These are phyloP conservation scores for Macropodus opercularis DNA, from an alignment of 2,797 vertebrate species.

Conservation along the genomic window DNA sequence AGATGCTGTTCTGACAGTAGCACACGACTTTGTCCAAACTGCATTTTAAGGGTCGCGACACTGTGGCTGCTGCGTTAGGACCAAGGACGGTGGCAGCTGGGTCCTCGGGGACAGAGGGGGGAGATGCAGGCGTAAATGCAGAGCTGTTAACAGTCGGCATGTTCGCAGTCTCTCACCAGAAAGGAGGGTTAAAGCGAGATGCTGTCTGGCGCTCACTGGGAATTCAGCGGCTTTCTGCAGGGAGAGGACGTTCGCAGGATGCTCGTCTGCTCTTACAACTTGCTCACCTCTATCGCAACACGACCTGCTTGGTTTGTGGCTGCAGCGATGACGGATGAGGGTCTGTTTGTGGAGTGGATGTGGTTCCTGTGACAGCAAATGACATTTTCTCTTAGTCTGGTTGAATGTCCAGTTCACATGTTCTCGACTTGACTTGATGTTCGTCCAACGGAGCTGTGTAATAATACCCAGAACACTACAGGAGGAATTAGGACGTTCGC, in stretches of 20 bases:
- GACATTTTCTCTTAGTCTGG: too few relatives aligned
- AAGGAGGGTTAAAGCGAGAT: constrained; percentile 50
- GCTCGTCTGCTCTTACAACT: background rate
- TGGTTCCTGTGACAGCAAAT: too few relatives aligned
- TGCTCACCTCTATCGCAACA: constrained; percentile 7
- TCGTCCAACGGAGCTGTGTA: too few relatives aligned
- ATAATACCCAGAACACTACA: too few relatives aligned
- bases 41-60: constrained; percentile 76
- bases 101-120: constrained; percentile 61
- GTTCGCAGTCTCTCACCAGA: constrained; percentile 71
- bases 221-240: constrained; percentile 28
- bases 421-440: too few relatives aligned
- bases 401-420: too few relatives aligned
- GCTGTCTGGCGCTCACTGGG: constrained; percentile 30
- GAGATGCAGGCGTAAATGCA: constrained; percentile 71
- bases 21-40: constrained; percentile 64
- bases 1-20: constrained; percentile 41
- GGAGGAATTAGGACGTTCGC: too few relatives aligned
- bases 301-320: constrained; percentile 1
- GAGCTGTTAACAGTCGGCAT: constrained; percentile 66
- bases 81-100: constrained; percentile 66
- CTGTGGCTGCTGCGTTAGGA: constrained; percentile 53
- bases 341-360: too few relatives aligned
- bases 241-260: background rate
- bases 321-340: too few relatives aligned